Evolutionary conservation across 2,888 invertebrate genomes (phyloP).

Genomic region (Synanthedon vespiformis): DNA sequence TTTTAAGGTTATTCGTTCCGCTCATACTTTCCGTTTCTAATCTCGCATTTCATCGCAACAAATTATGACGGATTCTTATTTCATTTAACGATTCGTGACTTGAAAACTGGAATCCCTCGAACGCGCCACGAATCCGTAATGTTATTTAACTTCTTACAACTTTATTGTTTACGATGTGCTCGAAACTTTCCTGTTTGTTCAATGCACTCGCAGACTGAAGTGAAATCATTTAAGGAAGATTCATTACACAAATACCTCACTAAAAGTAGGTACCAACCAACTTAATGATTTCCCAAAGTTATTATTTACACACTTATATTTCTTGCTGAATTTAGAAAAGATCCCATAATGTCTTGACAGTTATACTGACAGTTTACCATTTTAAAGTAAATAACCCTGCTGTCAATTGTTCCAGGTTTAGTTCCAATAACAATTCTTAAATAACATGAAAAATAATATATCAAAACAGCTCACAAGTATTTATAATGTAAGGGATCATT

Average conservation of each 20-base stretch:
- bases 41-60: constrained; percentile 10
- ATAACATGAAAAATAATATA: too few species aligned
- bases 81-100: constrained; percentile 42
- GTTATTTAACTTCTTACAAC: constrained; percentile 30
- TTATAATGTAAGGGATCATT: too few species aligned
- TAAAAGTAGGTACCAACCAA: too few species aligned
- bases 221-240: constrained; percentile 30
- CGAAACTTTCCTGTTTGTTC: constrained; percentile 21
- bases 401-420: too few species aligned
- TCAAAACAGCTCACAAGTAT: too few species aligned
- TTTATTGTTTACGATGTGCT: constrained; percentile 38
- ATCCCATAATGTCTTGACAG: too few species aligned
- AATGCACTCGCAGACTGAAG: constrained; percentile 11
- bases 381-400: too few species aligned
- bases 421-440: too few species aligned
- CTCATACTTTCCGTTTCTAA: constrained; percentile 3
- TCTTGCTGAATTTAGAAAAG: too few species aligned
- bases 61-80: constrained; percentile 42
- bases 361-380: too few species aligned
- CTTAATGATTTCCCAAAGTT: too few species aligned
- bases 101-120: constrained; percentile 22
- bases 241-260: constrained; percentile 9
- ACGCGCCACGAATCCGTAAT: constrained; percentile 39
- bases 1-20: neutral
- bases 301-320: too few species aligned